Evolutionary conservation across 2,113 vertebrate genomes (phyloP).

Genomic region (Lagenorhynchus albirostris): DNA sequence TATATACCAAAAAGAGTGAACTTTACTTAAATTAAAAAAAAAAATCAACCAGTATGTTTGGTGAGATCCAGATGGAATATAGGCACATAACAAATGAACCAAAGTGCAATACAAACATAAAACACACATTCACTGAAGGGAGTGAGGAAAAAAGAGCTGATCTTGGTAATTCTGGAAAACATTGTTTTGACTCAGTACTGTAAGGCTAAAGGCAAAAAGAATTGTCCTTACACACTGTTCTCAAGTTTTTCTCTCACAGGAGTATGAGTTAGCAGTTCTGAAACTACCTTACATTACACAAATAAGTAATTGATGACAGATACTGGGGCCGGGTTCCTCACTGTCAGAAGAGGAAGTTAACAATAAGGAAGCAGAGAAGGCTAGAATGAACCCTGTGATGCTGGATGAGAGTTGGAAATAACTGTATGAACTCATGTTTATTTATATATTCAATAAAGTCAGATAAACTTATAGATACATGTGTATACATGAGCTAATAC

Average conservation of each 20-base stretch:
- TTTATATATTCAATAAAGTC: background rate
- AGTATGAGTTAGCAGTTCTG: background rate
- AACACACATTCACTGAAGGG: background rate
- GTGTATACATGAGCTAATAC: background rate
- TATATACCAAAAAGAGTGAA: background rate
- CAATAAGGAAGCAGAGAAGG: background rate
- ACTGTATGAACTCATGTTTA: background rate
- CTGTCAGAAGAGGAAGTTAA: background rate
- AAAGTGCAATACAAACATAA: background rate
- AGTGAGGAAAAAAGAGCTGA: background rate
- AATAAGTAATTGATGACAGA: background rate
- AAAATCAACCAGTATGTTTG: background rate
- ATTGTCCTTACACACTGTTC: background rate
- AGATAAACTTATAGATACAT: background rate
- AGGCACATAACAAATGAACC: background rate
- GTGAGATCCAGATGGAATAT: no score
- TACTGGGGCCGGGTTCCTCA: background rate
- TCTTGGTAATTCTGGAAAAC: background rate
- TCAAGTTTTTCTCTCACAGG: background rate
- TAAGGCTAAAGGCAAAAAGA: background rate
- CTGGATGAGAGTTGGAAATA: background rate
- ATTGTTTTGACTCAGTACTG: background rate
- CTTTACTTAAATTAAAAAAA: background rate
- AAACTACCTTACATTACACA: background rate
- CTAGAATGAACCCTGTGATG: background rate